These are phyloP conservation scores for Puffinus mauretanicus DNA, from an alignment of 2,113 vertebrate genomes.

Conservation along the genomic window DNA sequence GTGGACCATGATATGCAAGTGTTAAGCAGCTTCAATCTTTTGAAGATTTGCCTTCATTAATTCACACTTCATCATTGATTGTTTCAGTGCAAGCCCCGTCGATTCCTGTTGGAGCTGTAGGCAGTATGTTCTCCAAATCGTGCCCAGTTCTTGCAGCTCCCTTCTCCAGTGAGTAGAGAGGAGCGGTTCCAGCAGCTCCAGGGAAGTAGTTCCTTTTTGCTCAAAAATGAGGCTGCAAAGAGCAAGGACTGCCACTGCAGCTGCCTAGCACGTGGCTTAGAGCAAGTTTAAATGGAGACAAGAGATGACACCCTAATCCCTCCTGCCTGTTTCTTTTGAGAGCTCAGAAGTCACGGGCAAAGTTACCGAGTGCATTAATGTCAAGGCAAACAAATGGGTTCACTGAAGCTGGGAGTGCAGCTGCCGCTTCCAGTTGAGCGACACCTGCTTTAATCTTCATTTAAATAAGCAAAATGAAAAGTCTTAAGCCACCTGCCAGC, in stretches of 20 bases:
- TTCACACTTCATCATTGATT: neutral
- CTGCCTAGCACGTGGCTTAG: neutral
- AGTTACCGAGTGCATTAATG: neutral
- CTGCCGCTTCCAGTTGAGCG: neutral
- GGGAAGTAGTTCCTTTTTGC: neutral
- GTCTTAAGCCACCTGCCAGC: neutral
- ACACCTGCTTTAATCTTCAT: neutral
- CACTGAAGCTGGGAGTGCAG: neutral
- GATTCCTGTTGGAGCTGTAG: neutral
- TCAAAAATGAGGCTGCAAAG: neutral
- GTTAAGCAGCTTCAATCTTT: neutral
- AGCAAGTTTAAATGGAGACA: neutral
- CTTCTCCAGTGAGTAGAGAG: neutral
- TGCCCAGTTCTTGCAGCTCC: neutral
- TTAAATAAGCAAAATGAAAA: neutral
- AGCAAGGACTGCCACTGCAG: neutral
- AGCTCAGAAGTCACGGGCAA: neutral
- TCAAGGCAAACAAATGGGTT: neutral
- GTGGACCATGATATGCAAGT: neutral
- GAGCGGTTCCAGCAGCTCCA: neutral
- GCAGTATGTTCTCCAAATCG: neutral
- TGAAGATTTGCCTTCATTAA: neutral
- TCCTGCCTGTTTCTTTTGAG: neutral
- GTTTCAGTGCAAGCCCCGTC: neutral
- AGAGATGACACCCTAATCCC: neutral